Base-by-base conservation (phyloP, 2,888 invertebrate genomes). In the Sipha maydis region DNA sequence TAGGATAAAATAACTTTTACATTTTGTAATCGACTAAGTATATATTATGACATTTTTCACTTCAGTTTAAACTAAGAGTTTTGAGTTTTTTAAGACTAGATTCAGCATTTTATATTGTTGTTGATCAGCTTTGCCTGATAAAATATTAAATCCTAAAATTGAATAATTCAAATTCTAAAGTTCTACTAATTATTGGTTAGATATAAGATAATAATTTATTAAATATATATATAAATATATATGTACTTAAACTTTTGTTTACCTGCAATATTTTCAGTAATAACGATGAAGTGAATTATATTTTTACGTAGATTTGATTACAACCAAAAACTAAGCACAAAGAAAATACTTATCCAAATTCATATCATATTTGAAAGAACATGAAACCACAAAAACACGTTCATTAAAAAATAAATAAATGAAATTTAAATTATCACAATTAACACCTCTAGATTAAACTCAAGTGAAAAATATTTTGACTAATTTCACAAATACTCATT, bases 211-310 rank as follows among this genome's bases (percentile, higher is more conserved):
- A 82, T 76, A 75, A 48, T 80, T 67, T 88, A 88, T 79, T 41
- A 61, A 82, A 82, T 67, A 85, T 67, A 85, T 67, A 85, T 88
- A 88, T 75, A 82, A 69, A 85, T 67, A 85, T 67, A 85, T 88
- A 88, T 75, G 38, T 86, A 86, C 17, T 84, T 85, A 80, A 86
- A 80, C 86, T 82, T 75, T 71, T 88, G 88, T 88, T 88, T 88
- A 88, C 88, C 88, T 88, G 88, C 75, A 88, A 82, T 82, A 82
- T 88, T 88, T 82, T 88, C 69, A 61, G 88, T 86, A 86, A 86
- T 80, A 88, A 88, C 82, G 88, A 80, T 88, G 88, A 88, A 88
- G 88, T 85, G 88, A 88, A 88, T 71, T 76, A 88, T 75, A 88
- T 88, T 61, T 82, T 82, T 75, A 88, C 88, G 75, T 80, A 82